phyloP scores from a whole-genome alignment of 2,888 invertebrate genomes.

The Zygaena filipendulae region DNA sequence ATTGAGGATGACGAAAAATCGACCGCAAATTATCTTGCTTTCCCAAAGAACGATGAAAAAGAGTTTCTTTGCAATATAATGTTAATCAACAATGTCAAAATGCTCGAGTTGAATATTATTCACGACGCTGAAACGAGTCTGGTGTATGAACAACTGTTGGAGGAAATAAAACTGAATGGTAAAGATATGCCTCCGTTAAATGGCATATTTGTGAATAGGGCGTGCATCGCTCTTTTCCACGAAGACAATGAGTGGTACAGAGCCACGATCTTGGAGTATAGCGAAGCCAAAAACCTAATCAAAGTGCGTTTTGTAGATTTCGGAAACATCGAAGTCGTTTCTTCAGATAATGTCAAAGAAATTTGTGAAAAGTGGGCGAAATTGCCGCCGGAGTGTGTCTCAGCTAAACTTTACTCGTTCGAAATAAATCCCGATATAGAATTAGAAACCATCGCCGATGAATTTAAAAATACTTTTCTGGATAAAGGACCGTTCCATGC shows the following conservation, averaged over 20 bases:
- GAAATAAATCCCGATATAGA: slow-evolving; percentile 35
- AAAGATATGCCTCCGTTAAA: slow-evolving; percentile 44
- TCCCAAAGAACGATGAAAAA: slow-evolving; percentile 22
- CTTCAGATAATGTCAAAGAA: slow-evolving; percentile 48
- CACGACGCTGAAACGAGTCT: slow-evolving; percentile 41
- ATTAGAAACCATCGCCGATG: slow-evolving; percentile 29
- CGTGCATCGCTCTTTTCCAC: slow-evolving; percentile 72
- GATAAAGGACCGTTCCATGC: slow-evolving; percentile 39
- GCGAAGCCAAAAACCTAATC: slow-evolving; percentile 44
- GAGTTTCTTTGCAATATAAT: slow-evolving; percentile 39
- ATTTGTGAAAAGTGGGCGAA: slow-evolving; percentile 56
- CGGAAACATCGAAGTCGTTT: slow-evolving; percentile 72
- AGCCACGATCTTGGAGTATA: slow-evolving; percentile 68
- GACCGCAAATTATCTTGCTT: slow-evolving; percentile 23
- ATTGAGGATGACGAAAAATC: slow-evolving; percentile 27
- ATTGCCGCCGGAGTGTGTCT: slow-evolving; percentile 61
- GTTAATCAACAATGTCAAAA: slow-evolving; percentile 34
- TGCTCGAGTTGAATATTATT: slow-evolving; percentile 39
- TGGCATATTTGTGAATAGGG: slow-evolving; percentile 52
- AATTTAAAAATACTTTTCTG: slow-evolving; percentile 31
- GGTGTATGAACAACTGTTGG: slow-evolving; percentile 55
- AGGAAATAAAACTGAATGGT: slow-evolving; percentile 56
- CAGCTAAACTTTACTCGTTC: slow-evolving; percentile 52
- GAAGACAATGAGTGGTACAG: slow-evolving; percentile 79
- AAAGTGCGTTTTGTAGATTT: slow-evolving; percentile 80